Conservation (phyloP, 2,797 vertebrate species). For the Otolemur crassicaudatus region DNA sequence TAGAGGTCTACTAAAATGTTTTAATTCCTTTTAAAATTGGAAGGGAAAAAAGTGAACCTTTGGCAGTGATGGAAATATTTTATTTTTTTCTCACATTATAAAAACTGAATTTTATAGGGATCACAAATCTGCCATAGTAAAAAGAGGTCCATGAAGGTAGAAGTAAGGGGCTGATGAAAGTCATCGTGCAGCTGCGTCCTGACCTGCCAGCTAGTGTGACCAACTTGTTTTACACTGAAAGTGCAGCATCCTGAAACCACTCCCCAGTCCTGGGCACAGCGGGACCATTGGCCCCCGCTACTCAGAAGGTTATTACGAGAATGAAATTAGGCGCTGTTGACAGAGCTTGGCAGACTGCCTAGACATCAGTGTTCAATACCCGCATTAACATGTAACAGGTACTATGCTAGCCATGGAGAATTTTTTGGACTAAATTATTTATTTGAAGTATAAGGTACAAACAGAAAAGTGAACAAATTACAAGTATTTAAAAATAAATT, state of each 20-base stretch:
- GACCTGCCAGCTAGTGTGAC: neutral
- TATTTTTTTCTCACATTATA: neutral
- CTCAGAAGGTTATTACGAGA: neutral
- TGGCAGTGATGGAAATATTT: neutral
- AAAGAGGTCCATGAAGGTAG: neutral
- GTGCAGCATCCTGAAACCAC: neutral
- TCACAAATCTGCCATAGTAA: neutral
- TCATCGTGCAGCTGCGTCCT: neutral
- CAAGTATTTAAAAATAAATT: neutral
- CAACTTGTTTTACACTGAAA: neutral
- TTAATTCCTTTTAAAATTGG: neutral
- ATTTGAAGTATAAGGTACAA: neutral
- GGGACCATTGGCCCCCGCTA: neutral
- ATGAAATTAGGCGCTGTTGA: neutral
- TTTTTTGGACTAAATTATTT: neutral
- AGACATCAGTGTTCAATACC: neutral
- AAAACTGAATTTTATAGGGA: neutral
- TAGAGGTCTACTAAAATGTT: neutral
- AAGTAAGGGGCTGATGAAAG: neutral
- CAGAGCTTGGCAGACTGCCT: neutral
- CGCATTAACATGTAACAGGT: neutral
- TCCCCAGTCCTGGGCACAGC: neutral
- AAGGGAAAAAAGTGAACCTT: neutral
- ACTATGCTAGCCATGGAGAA: neutral
- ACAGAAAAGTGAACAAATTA: neutral